A percentile compares a stretch with the other conserved stretches of the same genome.
Conservation (phyloP, 2,113 vertebrate species). For the Microtus ochrogaster region DNA sequence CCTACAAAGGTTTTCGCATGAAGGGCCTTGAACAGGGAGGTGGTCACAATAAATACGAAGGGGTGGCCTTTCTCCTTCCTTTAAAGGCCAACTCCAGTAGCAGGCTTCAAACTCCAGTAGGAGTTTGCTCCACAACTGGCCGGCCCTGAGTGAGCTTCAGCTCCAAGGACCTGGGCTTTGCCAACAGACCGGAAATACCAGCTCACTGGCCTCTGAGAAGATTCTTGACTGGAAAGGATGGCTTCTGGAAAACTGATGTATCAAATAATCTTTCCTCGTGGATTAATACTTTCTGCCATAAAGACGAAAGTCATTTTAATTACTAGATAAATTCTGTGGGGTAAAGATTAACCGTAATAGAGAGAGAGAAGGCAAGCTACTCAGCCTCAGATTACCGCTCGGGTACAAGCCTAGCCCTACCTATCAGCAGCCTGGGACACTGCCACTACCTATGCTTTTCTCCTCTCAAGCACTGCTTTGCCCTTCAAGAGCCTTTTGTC, state of each 20-base stretch:
- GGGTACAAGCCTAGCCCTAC: neutral
- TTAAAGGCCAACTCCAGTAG: neutral
- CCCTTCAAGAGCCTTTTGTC: neutral
- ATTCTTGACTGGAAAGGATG: neutral
- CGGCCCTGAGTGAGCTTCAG: neutral
- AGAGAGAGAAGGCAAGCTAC: neutral
- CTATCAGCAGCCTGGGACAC: neutral
- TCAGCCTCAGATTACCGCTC: neutral
- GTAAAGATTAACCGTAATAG: neutral
- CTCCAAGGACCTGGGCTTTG: neutral
- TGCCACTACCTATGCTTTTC: neutral
- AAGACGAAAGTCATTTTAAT: conserved; percentile 1
- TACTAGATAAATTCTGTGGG: neutral
- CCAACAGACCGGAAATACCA: neutral
- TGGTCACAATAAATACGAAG: neutral
- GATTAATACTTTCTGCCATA: conserved; percentile 5
- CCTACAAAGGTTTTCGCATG: neutral
- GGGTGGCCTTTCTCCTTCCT: neutral
- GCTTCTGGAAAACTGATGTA: neutral
- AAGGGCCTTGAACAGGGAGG: neutral
- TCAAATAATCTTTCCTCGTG: neutral
- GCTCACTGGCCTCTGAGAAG: neutral
- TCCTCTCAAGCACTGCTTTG: neutral
- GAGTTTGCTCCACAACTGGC: neutral
- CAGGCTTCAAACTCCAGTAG: neutral